These are phyloP conservation scores for Paedocypris micromegethes DNA, from an alignment of 2,797 vertebrate genomes.

Conservation along the genomic window DNA sequence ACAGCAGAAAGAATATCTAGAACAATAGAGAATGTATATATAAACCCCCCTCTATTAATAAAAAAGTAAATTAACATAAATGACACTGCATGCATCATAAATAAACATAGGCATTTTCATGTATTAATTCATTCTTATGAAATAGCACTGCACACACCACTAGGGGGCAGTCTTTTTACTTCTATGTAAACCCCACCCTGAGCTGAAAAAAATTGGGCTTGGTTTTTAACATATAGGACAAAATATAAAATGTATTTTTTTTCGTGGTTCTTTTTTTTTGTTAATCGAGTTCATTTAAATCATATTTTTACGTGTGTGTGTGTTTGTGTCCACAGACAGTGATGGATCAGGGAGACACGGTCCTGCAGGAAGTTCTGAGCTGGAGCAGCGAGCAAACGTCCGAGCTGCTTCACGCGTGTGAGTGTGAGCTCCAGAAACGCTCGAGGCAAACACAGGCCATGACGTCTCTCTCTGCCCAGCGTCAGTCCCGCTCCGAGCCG, in stretches of 20 bases:
- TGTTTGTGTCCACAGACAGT: slow-evolving; percentile 58
- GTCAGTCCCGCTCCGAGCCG: slow-evolving; percentile 40
- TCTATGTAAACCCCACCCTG: no score
- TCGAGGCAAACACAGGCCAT: slow-evolving; percentile 63
- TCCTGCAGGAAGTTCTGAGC: slow-evolving; percentile 61
- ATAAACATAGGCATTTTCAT: no score
- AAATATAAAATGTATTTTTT: background rate
- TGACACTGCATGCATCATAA: no score
- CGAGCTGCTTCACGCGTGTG: slow-evolving; percentile 61
- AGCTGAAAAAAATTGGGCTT: no score
- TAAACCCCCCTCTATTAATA: no score
- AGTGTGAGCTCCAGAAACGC: slow-evolving; percentile 61
- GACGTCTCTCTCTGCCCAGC: slow-evolving; percentile 59
- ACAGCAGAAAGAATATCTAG: no score
- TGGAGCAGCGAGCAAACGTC: slow-evolving; percentile 59
- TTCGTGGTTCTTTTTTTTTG: background rate
- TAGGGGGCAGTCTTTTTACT: slow-evolving; percentile 39
- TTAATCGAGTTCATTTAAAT: background rate
- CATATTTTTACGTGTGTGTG: background rate
- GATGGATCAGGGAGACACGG: slow-evolving; percentile 52
- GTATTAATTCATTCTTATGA: no score
- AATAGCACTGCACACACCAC: slow-evolving; percentile 24
- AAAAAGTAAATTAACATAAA: no score
- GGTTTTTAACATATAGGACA: no score
- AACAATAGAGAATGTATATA: no score